Evolutionary conservation across 1,140 invertebrate genomes (phyloP).

Genomic region (Neuroterus valhalla): DNA sequence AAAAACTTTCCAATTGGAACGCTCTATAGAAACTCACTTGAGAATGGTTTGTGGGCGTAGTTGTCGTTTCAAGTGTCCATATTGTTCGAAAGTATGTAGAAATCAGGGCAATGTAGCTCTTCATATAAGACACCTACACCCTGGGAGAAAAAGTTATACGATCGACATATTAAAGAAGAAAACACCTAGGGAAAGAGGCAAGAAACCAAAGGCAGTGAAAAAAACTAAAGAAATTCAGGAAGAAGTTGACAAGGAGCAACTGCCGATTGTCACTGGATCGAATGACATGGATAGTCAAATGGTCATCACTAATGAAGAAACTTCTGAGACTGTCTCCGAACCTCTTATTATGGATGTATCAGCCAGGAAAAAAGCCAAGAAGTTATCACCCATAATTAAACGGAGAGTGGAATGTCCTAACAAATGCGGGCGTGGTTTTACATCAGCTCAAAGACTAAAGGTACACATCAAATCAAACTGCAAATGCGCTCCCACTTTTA

Average conservation of each 20-base stretch:
- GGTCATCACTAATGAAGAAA: neutral
- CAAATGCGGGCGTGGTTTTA: neutral
- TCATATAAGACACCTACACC: neutral
- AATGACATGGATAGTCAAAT: neutral
- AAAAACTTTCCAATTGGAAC: neutral
- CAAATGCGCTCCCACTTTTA: neutral
- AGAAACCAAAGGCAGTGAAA: neutral
- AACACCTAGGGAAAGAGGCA: neutral
- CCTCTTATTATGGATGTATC: too few relatives aligned
- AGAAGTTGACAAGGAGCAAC: neutral
- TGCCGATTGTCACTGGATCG: neutral
- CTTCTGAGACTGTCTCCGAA: too few relatives aligned
- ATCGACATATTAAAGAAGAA: neutral
- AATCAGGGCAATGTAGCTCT: constrained; percentile 13
- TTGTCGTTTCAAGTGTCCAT: constrained; percentile 70
- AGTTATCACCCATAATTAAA: neutral
- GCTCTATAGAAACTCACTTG: constrained; percentile 53
- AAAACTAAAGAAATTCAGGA: neutral
- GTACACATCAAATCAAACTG: neutral
- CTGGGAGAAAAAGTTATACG: neutral
- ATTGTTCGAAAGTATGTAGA: constrained; percentile 62
- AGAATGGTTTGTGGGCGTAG: constrained; percentile 70
- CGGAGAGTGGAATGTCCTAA: neutral
- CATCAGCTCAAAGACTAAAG: neutral
- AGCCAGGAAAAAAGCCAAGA: too few relatives aligned